Evolutionary conservation across 2,888 invertebrate genomes (phyloP), one percentile per base, ranked within the genome.

Genomic region (Apodemia duryi): DNA sequence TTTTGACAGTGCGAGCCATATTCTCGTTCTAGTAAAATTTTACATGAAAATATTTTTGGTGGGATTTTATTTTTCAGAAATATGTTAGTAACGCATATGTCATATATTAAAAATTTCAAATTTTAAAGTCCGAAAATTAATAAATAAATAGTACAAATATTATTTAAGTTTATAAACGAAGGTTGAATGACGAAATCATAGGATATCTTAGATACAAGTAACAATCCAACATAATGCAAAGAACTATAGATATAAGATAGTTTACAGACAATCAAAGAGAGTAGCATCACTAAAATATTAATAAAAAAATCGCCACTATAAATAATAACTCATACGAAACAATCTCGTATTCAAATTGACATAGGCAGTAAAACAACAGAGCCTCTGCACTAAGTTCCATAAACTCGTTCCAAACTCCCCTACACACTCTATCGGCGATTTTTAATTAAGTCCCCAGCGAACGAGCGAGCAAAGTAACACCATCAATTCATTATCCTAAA

Each of bases 401-500:
- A 86, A 91, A 90, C 89, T 91, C 90, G 87, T 87, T 89, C 77
- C 83, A 72, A 89, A 88, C 89, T 88, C 88, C 86, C 84, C 86
- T 85, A 89, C 90, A 91, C 88, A 89, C 89, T 90, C 88, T 88
- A 91, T 91, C 86, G 91, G 88, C 88, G 88, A 91, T 91, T 91
- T 91, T 91, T 91, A 91, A 91, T 91, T 91, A 91, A 91, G 88
- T 90, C 90, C 87, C 86, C 79, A 82, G 87, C 84, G 87, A 85
- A 83, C 83, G 84, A 86, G 86, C 88, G 87, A 83, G 88, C 87
- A 81, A 87, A 88, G 91, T 89, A 90, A 91, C 91, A 90, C 91
- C 90, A 91, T 91, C 90, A 91, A 91, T 91, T 91, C 91, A 91
- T 91, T 91, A 91, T 90, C 90, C 91, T 91, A 91, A 91, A 91